Evolutionary conservation across 1,140 invertebrate genomes (phyloP).

Genomic region (Eumaeus atala): DNA sequence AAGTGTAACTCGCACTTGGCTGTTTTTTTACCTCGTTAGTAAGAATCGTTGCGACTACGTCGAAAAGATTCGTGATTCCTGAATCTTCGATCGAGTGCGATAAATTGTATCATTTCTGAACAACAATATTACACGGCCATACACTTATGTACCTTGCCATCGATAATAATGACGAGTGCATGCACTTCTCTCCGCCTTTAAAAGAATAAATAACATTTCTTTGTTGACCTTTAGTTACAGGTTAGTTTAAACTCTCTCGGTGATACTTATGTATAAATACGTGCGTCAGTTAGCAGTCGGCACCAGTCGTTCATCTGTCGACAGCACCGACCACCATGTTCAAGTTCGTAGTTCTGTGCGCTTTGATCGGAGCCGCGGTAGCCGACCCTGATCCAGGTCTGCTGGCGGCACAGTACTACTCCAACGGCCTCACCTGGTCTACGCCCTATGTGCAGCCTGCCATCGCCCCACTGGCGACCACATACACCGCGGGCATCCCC

Average conservation of each 20-base stretch:
- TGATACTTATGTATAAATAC: constrained; percentile 3
- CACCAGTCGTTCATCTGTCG: not conserved
- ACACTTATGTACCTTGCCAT: no score
- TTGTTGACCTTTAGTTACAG: not conserved
- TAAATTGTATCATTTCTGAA: no score
- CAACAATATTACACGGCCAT: no score
- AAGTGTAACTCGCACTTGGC: no score
- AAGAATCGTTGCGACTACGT: no score
- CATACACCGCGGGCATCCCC: not conserved
- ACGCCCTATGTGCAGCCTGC: not conserved
- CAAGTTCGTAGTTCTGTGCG: not conserved
- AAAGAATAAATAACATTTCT: no score
- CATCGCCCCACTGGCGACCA: not conserved
- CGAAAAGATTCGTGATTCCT: no score
- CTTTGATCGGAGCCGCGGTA: constrained; percentile 2
- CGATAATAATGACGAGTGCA: no score
- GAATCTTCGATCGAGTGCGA: no score
- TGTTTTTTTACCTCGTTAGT: no score
- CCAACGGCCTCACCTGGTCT: not conserved
- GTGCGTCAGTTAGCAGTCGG: not conserved
- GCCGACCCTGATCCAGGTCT: not conserved
- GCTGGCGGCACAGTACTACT: not conserved
- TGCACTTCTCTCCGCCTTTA: not conserved
- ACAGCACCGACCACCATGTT: not conserved
- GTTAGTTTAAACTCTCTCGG: not conserved